Evolutionary conservation across 1,140 invertebrate genomes (phyloP), one percentile per base, ranked within the genome.

Genomic region (Leptopilina clavipes): DNA sequence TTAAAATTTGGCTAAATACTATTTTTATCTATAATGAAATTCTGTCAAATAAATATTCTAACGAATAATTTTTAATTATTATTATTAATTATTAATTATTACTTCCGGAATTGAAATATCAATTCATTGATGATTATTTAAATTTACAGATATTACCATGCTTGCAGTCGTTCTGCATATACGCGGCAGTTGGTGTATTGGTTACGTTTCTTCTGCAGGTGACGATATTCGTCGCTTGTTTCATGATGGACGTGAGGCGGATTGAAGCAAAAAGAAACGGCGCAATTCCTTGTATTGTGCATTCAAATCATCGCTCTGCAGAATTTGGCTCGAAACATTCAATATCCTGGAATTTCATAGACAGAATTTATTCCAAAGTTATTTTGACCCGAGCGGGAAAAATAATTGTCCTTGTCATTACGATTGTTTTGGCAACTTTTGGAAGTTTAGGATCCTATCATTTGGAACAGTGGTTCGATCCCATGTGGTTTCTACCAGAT

Each of bases 201-300:
- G 92, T 94, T 75, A 95, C 95, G 10, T 96, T 94, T 87, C 87
- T 95, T 44, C 93, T 94, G 80, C 94, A 94, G 83, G 91, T 95
- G 7, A 96, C 95, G 8, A 94, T 96, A 88, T 96, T 95, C 88
- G 92, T 95, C n/a, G 95, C 94, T 1, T 92, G 94, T 73, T 93
- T 96, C 81, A 93, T 93, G 0, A 85, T 96, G 71, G 95, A 96
- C 83, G 90, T 94, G 65, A 90, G 85, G 85, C 91, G 95, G 84
- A 90, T 95, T 18, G 91, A 93, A 79, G 82, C 83, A 0, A 92
- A 92, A 73, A 87, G 93, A 82, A 95, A 96, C 88, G 94, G 94
- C 11, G 84, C 94, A 52, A 45, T 95, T 1, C 92, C 93, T 19
- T 96, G 95, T 84, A 93, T 94, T 73, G 87, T 90, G 78, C 93